Base-by-base conservation (phyloP, 2,888 invertebrate genomes). In the Lagria hirta region DNA sequence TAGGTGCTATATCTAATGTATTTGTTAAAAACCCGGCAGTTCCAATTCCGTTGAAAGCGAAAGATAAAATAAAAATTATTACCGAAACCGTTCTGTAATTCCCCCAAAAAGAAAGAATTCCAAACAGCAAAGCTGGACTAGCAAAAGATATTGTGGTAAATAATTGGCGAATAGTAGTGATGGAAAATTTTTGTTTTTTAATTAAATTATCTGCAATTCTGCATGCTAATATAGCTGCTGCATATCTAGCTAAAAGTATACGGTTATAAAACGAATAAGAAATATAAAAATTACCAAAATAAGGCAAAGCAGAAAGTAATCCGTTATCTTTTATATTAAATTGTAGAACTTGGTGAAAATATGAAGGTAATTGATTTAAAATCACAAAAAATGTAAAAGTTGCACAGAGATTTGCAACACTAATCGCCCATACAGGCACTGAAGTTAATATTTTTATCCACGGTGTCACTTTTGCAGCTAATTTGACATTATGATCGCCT, bases 391-490 rank as follows among this genome's bases (percentile, higher is more conserved):
- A 37, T 5, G 7, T 17, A 15, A 17, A 37, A 3, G 14, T 8
- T 3, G 15, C n/a, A 4, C 18, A 27, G 20, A 81, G 84, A 63
- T 89, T 88, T 0, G 86, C 85, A 47, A 88, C 69, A 52, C 88
- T 79, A 64, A 89, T 86, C 11, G 88, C 86, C 87, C 88, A 89
- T 3, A 89, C 88, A 0, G 87, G 84, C 0, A 76, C 63, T 0
- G 88, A 87, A 1, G 77, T 74, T 23, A 88, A 65, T 55, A 90
- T 72, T 8, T 75, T 67, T 29, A 68, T 72, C 88, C 88, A 88
- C 0, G 90, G 90, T 0, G 88, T 86, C 58, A 59, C 14, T 10
- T 10, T n/a, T n/a, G n/a, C n/a, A n/a, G n/a, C n/a, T n/a, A n/a
- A n/a, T n/a, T n/a, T n/a, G n/a, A n/a, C n/a, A n/a, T 58, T 58